Conservation (phyloP, 2,797 vertebrate species). For the Florisuga fusca region DNA sequence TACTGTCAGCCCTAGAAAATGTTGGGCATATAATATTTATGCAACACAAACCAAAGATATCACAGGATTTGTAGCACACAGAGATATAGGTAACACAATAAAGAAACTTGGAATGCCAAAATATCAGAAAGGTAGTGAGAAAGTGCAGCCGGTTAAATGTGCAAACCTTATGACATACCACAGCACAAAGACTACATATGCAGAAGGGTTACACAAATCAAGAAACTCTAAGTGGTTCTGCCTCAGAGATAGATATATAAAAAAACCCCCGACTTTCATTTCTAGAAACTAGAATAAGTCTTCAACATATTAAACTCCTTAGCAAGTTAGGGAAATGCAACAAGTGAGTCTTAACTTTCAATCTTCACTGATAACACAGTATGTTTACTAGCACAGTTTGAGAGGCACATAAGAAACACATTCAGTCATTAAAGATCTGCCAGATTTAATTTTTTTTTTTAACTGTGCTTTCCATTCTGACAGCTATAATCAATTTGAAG, state of each 20-base stretch:
- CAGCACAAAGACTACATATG: neutral
- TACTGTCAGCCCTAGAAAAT: neutral
- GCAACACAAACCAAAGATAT: neutral
- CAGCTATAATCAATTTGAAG: neutral
- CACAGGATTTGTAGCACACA: neutral
- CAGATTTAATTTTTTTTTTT: neutral
- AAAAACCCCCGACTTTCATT: neutral
- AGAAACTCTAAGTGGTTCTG: slow-evolving; percentile 22
- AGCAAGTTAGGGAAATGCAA: neutral
- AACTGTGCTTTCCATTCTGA: neutral
- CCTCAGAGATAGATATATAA: neutral
- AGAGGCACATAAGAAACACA: neutral
- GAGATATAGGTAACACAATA: neutral
- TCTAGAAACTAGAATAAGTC: neutral
- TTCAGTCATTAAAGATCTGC: neutral
- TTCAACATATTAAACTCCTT: neutral
- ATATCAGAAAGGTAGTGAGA: neutral
- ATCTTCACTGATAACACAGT: neutral
- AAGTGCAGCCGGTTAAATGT: neutral
- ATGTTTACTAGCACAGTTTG: neutral
- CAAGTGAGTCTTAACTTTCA: neutral
- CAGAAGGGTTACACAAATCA: slow-evolving; percentile 46
- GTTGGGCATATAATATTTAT: neutral
- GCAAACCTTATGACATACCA: neutral
- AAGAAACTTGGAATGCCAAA: neutral